Evolutionary conservation across 1,140 invertebrate genomes (phyloP).

Genomic region (Aphis craccivora): DNA sequence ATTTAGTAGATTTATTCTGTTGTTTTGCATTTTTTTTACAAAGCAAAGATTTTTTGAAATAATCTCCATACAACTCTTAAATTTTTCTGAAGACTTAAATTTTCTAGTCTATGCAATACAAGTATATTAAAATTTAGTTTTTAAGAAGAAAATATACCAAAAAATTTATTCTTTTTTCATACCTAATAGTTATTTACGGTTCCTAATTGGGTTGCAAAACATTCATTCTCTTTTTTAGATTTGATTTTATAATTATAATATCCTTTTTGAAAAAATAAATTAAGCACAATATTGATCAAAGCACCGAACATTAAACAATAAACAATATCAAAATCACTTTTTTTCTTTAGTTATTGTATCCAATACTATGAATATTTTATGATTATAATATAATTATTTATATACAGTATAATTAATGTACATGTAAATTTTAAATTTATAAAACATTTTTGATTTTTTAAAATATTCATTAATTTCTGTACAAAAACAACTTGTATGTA

Average conservation of each 20-base stretch:
- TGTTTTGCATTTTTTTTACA: slow-evolving; percentile 23
- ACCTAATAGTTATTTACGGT: slow-evolving; percentile 12
- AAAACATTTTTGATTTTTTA: not conserved
- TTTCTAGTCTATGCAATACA: slow-evolving; percentile 51
- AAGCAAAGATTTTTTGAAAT: not conserved
- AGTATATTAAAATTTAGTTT: slow-evolving; percentile 28
- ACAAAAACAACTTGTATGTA: not conserved
- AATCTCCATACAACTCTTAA: not conserved
- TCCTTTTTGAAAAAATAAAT: not conserved
- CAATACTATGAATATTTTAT: not conserved
- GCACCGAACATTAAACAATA: not conserved
- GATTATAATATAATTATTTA: not conserved
- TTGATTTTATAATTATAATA: not conserved
- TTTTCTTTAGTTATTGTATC: not conserved
- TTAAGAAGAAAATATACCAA: slow-evolving; percentile 48
- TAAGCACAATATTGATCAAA: not conserved
- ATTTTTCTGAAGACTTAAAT: slow-evolving; percentile 46
- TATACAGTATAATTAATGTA: not conserved
- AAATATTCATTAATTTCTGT: not conserved
- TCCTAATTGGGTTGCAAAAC: slow-evolving; percentile 54
- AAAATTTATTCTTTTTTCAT: slow-evolving; percentile 28
- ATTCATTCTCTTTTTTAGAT: not conserved
- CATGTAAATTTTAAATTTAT: not conserved
- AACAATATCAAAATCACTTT: not conserved
- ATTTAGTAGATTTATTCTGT: not conserved